These are phyloP conservation scores for Drosophila rhopaloa DNA, from an alignment of 1,140 invertebrate genomes.

Conservation along the genomic window DNA sequence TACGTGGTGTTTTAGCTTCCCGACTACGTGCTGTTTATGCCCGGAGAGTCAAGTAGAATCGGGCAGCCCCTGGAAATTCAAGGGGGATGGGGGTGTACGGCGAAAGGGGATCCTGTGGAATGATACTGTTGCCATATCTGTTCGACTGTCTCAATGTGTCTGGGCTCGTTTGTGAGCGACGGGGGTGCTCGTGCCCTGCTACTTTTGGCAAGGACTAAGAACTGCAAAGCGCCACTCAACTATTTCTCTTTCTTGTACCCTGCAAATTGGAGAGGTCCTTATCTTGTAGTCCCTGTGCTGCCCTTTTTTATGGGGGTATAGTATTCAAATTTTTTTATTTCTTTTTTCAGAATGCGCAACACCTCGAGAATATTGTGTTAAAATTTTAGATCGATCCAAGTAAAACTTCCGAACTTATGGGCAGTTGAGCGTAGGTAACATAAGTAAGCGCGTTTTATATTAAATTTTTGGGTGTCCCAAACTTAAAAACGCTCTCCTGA, in stretches of 20 bases:
- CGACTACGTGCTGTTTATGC: slow-evolving; percentile 74
- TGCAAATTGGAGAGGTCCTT: not conserved
- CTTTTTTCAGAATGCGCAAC: no score
- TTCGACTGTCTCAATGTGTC: slow-evolving; percentile 39
- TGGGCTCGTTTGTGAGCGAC: not conserved
- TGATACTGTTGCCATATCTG: slow-evolving; percentile 70
- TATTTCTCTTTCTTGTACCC: slow-evolving; percentile 63
- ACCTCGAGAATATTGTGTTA: no score
- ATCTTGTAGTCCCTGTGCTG: not conserved
- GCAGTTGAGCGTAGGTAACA: no score
- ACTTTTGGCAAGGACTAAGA: slow-evolving; percentile 47
- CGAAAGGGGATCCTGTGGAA: slow-evolving; percentile 28
- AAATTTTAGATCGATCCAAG: no score
- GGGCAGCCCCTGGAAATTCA: slow-evolving; percentile 7
- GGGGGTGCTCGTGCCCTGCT: slow-evolving; percentile 23
- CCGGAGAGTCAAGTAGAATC: slow-evolving; percentile 28
- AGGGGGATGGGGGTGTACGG: not conserved
- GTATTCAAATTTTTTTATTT: no score
- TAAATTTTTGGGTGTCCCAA: no score
- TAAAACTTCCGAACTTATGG: no score
- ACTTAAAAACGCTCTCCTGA: no score
- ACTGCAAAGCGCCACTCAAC: slow-evolving; percentile 53
- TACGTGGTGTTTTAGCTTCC: slow-evolving; percentile 83
- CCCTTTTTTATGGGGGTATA: no score
- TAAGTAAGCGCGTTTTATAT: no score